Conservation (phyloP, 2,797 vertebrate species). For the Cheirogaleus major region DNA sequence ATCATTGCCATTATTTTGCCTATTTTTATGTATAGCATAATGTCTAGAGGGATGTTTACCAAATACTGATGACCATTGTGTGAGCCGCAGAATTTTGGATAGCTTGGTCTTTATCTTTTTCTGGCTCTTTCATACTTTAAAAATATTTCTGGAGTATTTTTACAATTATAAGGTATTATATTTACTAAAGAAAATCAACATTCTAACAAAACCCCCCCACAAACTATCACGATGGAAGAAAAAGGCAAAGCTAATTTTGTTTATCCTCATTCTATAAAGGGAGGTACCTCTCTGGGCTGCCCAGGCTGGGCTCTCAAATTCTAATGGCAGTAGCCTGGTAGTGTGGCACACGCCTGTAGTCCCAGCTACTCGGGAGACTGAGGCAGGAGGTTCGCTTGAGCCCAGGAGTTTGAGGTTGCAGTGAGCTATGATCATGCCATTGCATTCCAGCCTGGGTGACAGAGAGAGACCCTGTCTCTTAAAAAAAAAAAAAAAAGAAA, state of each 20-base stretch:
- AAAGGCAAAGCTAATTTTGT: neutral
- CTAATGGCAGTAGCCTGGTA: neutral
- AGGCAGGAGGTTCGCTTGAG: neutral
- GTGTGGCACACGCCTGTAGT: neutral
- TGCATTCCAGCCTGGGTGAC: neutral
- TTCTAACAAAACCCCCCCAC: neutral
- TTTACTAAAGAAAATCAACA: neutral
- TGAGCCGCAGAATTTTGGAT: neutral
- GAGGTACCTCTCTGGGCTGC: neutral
- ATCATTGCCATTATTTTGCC: neutral
- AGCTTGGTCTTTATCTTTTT: neutral
- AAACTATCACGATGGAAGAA: neutral
- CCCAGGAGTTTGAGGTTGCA: neutral
- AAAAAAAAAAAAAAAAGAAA: neutral
- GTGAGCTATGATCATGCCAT: neutral
- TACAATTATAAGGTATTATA: neutral
- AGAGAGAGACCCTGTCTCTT: neutral
- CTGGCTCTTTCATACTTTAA: neutral
- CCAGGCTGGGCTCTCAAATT: accelerated
- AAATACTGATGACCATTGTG: neutral
- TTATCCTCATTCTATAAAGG: accelerated
- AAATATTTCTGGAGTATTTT: neutral
- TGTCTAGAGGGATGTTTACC: neutral
- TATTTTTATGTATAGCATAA: neutral
- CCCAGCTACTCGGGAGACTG: neutral